phyloP scores from a whole-genome alignment of 2,888 invertebrate genomes.

The Drosophila macrothrix region DNA sequence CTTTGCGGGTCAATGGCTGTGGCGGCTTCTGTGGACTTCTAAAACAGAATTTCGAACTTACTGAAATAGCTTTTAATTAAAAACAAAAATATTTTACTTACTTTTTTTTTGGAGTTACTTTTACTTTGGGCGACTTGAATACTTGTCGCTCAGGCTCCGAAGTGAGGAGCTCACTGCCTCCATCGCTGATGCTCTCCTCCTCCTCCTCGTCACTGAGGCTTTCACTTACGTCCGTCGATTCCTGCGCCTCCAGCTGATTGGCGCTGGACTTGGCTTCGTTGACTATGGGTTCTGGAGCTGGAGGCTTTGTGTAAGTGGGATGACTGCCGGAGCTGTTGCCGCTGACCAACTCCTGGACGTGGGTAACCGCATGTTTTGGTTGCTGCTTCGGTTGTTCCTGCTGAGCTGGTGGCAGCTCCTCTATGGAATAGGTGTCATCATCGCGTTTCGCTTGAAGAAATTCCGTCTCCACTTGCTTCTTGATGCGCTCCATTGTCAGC shows the following conservation, averaged over 20 bases:
- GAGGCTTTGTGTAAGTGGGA: slow-evolving; percentile 49
- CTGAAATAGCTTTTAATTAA: neutral
- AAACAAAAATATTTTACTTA: slow-evolving; percentile 20
- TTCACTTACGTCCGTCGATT: slow-evolving; percentile 73
- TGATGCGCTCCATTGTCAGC: slow-evolving; percentile 56
- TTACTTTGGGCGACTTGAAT: slow-evolving; percentile 22
- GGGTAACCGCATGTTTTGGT: slow-evolving; percentile 20
- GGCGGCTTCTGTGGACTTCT: slow-evolving; percentile 36
- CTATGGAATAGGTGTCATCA: slow-evolving; percentile 71
- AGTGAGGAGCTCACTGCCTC: slow-evolving; percentile 32
- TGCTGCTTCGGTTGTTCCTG: slow-evolving; percentile 5
- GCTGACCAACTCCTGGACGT: slow-evolving; percentile 43
- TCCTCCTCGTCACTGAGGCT: slow-evolving; percentile 63
- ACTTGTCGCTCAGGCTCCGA: slow-evolving; percentile 46
- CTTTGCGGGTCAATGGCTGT: slow-evolving; percentile 62
- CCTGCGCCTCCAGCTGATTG: slow-evolving; percentile 30
- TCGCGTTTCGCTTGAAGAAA: slow-evolving; percentile 58
- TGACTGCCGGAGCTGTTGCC: slow-evolving; percentile 56
- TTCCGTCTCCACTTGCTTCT: slow-evolving; percentile 62
- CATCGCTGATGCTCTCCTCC: slow-evolving; percentile 50
- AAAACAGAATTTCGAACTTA: neutral
- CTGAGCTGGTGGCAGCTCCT: slow-evolving; percentile 39
- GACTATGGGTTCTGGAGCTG: neutral
- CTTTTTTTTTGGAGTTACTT: slow-evolving; percentile 35
- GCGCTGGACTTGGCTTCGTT: slow-evolving; percentile 1